A percentile compares a stretch with the other conserved stretches of the same genome.
phyloP scores from a whole-genome alignment of 2,888 invertebrate genomes.

The Rhorus exstirpatorius region DNA sequence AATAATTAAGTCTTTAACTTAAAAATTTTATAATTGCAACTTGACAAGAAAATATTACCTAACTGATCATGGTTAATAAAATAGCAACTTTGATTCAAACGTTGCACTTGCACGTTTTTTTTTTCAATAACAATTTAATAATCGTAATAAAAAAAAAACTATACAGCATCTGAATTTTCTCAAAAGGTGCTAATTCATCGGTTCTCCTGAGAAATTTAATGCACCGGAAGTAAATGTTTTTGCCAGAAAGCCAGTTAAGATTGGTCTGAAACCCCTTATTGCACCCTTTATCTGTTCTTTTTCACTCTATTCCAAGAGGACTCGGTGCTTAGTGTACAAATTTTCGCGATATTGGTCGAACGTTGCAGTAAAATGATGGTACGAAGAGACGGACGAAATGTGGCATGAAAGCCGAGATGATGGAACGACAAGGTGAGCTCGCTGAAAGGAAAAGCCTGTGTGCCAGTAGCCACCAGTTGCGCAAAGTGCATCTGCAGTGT shows the following conservation, averaged over 20 bases:
- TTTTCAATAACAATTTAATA: too few species aligned
- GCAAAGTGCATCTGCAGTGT: constrained; percentile 49
- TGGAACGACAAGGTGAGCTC: constrained; percentile 33
- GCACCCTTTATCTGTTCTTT: constrained; percentile 7
- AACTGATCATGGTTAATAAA: background rate
- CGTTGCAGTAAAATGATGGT: constrained; percentile 11
- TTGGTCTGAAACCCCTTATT: constrained; percentile 40
- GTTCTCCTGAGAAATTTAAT: background rate
- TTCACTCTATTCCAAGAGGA: constrained; percentile 14
- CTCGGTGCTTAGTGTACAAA: constrained; percentile 10
- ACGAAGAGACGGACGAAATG: constrained; percentile 12
- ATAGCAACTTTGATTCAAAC: background rate
- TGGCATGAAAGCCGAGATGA: constrained; percentile 49
- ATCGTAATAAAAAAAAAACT: too few species aligned
- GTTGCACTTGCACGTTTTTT: too few species aligned
- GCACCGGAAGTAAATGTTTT: constrained; percentile 21
- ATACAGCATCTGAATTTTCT: too few species aligned
- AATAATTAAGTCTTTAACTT: constrained; percentile 20
- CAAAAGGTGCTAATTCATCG: constrained; percentile 8
- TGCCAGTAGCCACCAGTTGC: constrained; percentile 28
- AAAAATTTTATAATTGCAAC: background rate
- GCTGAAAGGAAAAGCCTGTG: constrained; percentile 25
- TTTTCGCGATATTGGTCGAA: constrained; percentile 10
- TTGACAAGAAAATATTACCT: background rate
- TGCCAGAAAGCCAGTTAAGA: constrained; percentile 20